Base-by-base conservation (phyloP, 30 jellyfish, hydroid and myxozoan genomes). In the Haliclystus octoradiatus region DNA sequence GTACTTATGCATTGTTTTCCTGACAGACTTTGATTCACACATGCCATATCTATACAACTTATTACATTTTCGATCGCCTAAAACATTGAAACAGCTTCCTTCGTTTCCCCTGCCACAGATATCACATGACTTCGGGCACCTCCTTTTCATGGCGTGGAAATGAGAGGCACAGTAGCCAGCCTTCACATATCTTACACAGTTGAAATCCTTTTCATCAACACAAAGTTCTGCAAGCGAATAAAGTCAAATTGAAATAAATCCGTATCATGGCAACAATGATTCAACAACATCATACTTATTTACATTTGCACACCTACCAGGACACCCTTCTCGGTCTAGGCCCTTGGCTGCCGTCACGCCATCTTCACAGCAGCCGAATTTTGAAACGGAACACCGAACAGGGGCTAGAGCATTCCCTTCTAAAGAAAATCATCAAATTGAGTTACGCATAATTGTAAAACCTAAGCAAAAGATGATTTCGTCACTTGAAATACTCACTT, bases 341-440 rank as follows among this genome's bases (percentile, higher is more conserved):
- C 94, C 94, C 62, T 73, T 52, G 28, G 94, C 94, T 22, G 87
- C 69, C 22, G 94, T 65, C 32, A 34, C 71, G 14, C 64, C 81
- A 33, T 82, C 94, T 1, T 31, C 68, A 65, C 94, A 82, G 75
- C 94, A 82, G 5, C 94, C 94, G 49, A 33, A 82, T 49, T 65
- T 49, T 1, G 83, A 24, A 33, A 26, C 63, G 19, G 9, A 57
- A 69, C 94, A 82, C 13, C 24, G 23, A 25, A 64, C 64, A 24
- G 69, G 52, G 0, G 78, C 57, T 9, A 19, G 57, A 40, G 57
- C 57, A 19, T 40, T 40, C 14, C 57, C 57, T 40, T 5, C 14
- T 9, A 40, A 40, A 9, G 57, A 40, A 19, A 40, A 40, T 19
- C 14, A n/a, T n/a, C n/a, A n/a, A n/a, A n/a, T n/a, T n/a, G n/a